Evolutionary conservation across 2,797 vertebrate species (phyloP).

Genomic region (Diglossa cyanea): DNA sequence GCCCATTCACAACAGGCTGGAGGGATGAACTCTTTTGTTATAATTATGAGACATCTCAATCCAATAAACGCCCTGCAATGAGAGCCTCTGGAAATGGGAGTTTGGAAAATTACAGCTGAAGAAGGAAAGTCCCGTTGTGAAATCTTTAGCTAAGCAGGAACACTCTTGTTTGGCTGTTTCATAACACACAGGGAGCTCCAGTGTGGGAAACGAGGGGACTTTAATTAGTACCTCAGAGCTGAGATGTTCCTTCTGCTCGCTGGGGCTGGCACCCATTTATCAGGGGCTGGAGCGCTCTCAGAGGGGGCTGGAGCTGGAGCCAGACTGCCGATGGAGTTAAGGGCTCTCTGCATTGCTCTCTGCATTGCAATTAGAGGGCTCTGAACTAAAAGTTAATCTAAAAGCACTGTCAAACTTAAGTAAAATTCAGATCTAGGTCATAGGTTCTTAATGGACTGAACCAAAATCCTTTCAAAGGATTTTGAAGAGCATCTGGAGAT

Average conservation of each 20-base stretch:
- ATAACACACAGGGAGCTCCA: not conserved
- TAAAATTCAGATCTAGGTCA: not conserved
- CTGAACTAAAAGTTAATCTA: not conserved
- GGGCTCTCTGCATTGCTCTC: not conserved
- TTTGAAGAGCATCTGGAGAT: not conserved
- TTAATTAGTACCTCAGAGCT: not conserved
- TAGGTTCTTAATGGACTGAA: not conserved
- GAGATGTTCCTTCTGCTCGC: not conserved
- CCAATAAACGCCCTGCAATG: not conserved
- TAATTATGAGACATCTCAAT: constrained; percentile 19
- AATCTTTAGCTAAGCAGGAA: constrained; percentile 19
- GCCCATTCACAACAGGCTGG: not conserved
- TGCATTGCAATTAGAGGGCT: not conserved
- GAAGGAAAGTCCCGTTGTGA: constrained; percentile 34
- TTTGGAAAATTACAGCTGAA: constrained; percentile 51
- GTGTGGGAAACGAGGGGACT: not conserved
- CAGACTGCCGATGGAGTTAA: not conserved
- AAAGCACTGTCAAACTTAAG: not conserved
- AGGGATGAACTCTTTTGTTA: not conserved
- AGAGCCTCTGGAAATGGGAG: not conserved
- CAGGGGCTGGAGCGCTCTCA: accelerated
- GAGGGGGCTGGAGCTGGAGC: not conserved
- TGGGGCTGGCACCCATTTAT: not conserved
- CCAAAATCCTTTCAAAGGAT: not conserved
- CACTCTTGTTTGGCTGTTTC: not conserved